Evolutionary conservation across 2,113 vertebrate species (phyloP), one percentile per base, ranked within the genome.

Genomic region (Urocitellus parryii): DNA sequence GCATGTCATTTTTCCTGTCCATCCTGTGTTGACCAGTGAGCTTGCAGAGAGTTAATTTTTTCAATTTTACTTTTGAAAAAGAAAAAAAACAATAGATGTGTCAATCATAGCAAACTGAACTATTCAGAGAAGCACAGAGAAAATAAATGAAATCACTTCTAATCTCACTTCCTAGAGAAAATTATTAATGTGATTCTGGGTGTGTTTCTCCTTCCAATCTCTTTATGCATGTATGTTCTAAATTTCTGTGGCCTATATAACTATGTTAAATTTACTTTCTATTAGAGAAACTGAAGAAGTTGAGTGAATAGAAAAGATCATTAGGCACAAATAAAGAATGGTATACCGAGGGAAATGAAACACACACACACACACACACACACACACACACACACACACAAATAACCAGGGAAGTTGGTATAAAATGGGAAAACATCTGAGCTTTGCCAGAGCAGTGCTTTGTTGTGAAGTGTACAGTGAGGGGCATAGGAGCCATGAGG

Each of bases 41-140:
- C 56, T 34, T 29, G 27, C 16, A 65, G 20, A 10, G 14, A 86
- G 56, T 67, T 80, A 14, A 10, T 48, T 88, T 94, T 94, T 76
- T 51, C 84, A 88, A 39, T 45, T 91, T 88, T 27, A 9, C 37
- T 68, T 68, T 90, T 86, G 70, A 22, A 14, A 8, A 39, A 80
- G 48, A 45, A 56, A 16, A 34, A 32, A 86, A 81, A 37, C 51
- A 48, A 73, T 45, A 22, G 10, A 24, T 51, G 20, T 45, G 34
- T 89, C 73, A 80, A 13, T 61, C 56, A 53, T 16, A 72, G 39
- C 58, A 94, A 91, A 51, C 68, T 94, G 63, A 79, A 29, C 61
- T 25, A 51, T 24, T 88, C 78, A 85, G 56, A 80, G 88, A 67
- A 48, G 48, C 83, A 84, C 88, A 61, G 81, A 68, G 56, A 89